Conservation (phyloP, 2,797 vertebrate species). For the Manis pentadactyla region DNA sequence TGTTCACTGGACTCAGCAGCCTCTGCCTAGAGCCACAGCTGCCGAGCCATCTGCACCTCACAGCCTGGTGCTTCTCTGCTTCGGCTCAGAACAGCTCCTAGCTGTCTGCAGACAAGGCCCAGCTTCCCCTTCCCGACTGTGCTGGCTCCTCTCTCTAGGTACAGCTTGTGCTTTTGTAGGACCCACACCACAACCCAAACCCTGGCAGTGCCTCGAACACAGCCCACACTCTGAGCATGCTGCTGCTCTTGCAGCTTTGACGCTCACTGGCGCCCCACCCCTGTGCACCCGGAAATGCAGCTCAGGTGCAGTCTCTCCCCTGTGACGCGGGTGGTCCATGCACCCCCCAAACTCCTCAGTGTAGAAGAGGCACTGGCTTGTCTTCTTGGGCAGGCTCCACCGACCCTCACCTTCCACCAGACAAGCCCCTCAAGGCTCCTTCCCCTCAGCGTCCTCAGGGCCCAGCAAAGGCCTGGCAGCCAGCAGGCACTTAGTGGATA, state of each 20-base stretch:
- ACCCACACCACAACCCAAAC: not conserved
- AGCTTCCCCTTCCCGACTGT: not conserved
- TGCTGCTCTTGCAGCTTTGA: not conserved
- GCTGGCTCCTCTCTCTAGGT: not conserved
- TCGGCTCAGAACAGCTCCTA: not conserved
- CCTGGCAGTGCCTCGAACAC: no score
- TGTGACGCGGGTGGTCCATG: rapidly evolving
- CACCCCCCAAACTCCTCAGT: rapidly evolving
- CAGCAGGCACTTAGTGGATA: not conserved
- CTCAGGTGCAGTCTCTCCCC: not conserved
- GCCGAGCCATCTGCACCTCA: not conserved
- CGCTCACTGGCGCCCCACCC: not conserved
- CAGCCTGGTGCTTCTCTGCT: not conserved
- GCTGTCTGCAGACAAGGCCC: not conserved
- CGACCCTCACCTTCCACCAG: not conserved
- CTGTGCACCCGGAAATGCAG: not conserved
- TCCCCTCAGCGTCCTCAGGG: not conserved
- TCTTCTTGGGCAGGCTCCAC: not conserved
- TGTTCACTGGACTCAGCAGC: not conserved
- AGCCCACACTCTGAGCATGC: rapidly evolving
- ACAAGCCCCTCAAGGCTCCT: not conserved
- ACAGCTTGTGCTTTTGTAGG: not conserved
- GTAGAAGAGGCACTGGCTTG: not conserved
- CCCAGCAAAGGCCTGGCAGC: not conserved
- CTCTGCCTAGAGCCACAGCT: not conserved